Conservation (phyloP, 2,113 vertebrate species). For the Cyrtonyx montezumae region DNA sequence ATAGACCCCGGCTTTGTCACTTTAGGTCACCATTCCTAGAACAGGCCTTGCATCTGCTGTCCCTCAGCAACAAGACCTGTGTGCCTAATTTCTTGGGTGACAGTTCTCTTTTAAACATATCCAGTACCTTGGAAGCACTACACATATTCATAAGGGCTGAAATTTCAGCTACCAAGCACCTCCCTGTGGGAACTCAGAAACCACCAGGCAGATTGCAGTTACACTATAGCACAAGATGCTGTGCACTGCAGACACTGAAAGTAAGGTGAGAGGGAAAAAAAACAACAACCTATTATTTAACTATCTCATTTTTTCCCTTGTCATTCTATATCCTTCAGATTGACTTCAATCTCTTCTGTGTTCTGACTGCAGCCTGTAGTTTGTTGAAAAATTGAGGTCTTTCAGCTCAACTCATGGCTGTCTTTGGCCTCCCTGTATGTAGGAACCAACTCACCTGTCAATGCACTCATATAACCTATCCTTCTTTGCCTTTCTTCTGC, state of each 20-base stretch:
- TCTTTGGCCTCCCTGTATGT: rapidly evolving
- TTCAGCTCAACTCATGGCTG: not conserved
- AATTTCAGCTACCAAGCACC: not conserved
- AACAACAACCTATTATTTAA: not conserved
- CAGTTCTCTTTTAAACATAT: not conserved
- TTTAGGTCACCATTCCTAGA: not conserved
- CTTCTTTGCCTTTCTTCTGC: not conserved
- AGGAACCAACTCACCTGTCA: not conserved
- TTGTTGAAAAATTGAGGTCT: not conserved
- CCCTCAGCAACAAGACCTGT: not conserved
- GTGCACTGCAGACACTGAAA: not conserved
- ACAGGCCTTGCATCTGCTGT: not conserved
- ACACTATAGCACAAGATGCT: not conserved
- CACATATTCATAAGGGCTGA: rapidly evolving
- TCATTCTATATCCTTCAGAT: not conserved
- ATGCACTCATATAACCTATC: rapidly evolving
- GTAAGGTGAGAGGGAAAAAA: not conserved
- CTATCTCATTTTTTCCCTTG: not conserved
- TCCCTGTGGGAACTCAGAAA: rapidly evolving
- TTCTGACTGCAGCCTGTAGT: not conserved
- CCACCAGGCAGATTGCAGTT: not conserved
- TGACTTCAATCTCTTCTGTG: not conserved
- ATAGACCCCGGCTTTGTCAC: not conserved
- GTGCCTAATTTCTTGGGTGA: not conserved
- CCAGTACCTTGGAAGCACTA: not conserved